These are phyloP conservation scores for Anaspis maculata DNA, from an alignment of 2,888 invertebrate genomes.

Conservation along the genomic window DNA sequence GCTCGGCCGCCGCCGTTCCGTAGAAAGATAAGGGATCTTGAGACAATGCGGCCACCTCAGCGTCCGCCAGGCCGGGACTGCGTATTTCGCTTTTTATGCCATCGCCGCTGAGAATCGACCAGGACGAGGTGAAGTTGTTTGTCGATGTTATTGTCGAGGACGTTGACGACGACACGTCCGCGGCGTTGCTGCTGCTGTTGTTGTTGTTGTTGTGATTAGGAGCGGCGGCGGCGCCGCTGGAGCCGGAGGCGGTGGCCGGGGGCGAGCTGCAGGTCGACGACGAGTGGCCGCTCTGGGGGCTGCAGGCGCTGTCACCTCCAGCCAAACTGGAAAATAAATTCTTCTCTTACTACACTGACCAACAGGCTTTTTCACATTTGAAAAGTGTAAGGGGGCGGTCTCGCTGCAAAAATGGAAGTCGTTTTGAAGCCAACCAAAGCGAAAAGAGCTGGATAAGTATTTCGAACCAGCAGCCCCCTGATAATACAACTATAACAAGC, in stretches of 20 bases:
- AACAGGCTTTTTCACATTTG: slow-evolving; percentile 2
- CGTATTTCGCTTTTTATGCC: slow-evolving; percentile 67
- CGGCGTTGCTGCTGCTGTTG: slow-evolving; percentile 29
- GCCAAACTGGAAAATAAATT: slow-evolving; percentile 43
- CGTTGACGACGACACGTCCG: slow-evolving; percentile 27
- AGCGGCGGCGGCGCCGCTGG: too few species aligned
- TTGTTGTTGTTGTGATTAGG: slow-evolving; percentile 24
- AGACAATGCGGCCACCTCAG: slow-evolving; percentile 38
- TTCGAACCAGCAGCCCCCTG: too few species aligned
- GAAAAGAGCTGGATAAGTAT: too few species aligned
- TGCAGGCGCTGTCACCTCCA: slow-evolving; percentile 32
- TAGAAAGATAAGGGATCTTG: slow-evolving; percentile 33
- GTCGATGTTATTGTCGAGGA: too few species aligned
- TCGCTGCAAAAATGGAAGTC: too few species aligned
- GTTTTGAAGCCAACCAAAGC: too few species aligned
- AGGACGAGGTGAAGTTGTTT: slow-evolving; percentile 37
- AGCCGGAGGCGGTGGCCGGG: slow-evolving; percentile 32
- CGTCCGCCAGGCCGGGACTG: slow-evolving; percentile 56
- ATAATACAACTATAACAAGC: too few species aligned
- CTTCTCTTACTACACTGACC: too few species aligned
- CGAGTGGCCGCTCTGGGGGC: slow-evolving; percentile 55
- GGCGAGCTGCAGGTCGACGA: slow-evolving; percentile 54
- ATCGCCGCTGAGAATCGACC: slow-evolving; percentile 30
- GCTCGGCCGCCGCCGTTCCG: slow-evolving; percentile 38
- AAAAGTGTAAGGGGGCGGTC: too few species aligned